Percentiles rank a stretch among this genome's conserved stretches.
phyloP scores from a whole-genome alignment of 35 echinoderm and acorn worm genomes.

The Apostichopus californicus region DNA sequence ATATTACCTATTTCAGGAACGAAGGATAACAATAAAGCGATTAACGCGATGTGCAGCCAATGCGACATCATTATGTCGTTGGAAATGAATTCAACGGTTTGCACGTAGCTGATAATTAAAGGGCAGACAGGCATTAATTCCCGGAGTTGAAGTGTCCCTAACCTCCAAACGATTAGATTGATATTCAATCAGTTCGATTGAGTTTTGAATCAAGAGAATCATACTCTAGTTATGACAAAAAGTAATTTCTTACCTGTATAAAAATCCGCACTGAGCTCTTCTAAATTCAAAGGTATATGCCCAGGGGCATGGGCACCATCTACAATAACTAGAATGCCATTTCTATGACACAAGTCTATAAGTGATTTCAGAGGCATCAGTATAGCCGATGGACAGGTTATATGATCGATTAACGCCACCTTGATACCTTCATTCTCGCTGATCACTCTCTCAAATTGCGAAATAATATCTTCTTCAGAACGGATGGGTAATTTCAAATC shows the following conservation, averaged over 20 bases:
- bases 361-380: slow-evolving; percentile 42
- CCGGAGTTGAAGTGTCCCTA: too few species aligned
- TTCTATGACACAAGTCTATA: slow-evolving; percentile 49
- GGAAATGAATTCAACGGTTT: not conserved
- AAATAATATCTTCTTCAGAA: slow-evolving; percentile 54
- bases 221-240: not conserved
- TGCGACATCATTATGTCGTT: not conserved
- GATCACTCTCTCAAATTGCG: slow-evolving; percentile 13
- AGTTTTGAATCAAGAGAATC: too few species aligned
- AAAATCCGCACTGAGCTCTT: slow-evolving; percentile 59
- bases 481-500: slow-evolving; percentile 44
- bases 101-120: not conserved
- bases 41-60: not conserved
- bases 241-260: slow-evolving; percentile 52
- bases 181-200: too few species aligned
- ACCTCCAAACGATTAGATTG: too few species aligned
- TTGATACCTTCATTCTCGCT: slow-evolving; percentile 53
- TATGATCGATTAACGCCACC: slow-evolving; percentile 64
- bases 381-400: slow-evolving; percentile 30
- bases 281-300: slow-evolving; percentile 48
- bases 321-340: slow-evolving; percentile 46
- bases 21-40: not conserved
- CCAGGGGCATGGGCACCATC: slow-evolving; percentile 73
- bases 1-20: slow-evolving; percentile 36
- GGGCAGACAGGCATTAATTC: too few species aligned